Base-by-base conservation (phyloP, 2,113 vertebrate species). In the Colossoma macropomum region DNA sequence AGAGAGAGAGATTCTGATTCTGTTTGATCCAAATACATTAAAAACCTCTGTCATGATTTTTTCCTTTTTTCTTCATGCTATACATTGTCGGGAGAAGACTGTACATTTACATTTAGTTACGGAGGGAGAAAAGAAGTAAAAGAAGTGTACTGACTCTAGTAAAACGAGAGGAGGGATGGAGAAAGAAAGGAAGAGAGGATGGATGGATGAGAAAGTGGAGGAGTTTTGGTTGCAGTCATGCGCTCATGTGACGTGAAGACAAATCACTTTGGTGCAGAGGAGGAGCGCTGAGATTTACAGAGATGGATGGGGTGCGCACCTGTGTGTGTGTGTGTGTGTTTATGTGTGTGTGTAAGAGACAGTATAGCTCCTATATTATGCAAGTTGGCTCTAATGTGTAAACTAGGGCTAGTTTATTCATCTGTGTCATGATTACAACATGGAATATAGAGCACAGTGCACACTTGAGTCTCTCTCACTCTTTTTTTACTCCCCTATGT, bases 211-310 rank as follows among this genome's bases (percentile, higher is more conserved):
- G 56, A 60, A 75, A 77, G 59, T 68, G 41, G 77, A 69, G 62
- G 34, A 60, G 83, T 68, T 34, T 41, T 68, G 32, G 60, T 65
- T 54, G 23, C 60, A 65, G 60, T 54, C 30, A 15, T 66, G 59
- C 48, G 27, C 28, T 70, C 52, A 76, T 17, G 45, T 65, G 65
- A 80, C 78, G 62, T 2, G 7, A 60, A 62, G 72, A 85, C 41
- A 81, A 81, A 81, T 45, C 65, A 54, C 73, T 76, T 23, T 56
- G 83, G 16, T 66, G 41, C 59, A 80, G 12, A 82, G 72, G 80
- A 82, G 72, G 62, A 75, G 80, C 80, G 21, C n/a, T 27, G 72
- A 75, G 62, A 75, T 34, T 38, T 69, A 75, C 80, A 68, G 32
- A 68, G 80, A 82, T 56, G 72, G 32, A 81, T 74, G 70, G 41